These are phyloP conservation scores for Margaritifera margaritifera DNA, from an alignment of 2,888 invertebrate genomes.

Conservation along the genomic window DNA sequence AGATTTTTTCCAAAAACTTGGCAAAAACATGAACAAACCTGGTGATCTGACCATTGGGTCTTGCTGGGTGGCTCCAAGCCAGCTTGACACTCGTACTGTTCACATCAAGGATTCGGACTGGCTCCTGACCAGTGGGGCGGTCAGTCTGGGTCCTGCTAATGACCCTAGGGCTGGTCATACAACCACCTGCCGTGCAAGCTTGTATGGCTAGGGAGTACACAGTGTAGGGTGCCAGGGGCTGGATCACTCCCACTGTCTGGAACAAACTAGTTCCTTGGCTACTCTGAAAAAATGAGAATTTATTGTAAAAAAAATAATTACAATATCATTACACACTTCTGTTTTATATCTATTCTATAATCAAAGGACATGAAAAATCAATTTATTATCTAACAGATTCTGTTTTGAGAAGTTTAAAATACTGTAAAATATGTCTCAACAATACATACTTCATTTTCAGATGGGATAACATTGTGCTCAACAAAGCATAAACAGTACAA, in stretches of 20 bases:
- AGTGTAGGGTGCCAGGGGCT: conserved; percentile 51
- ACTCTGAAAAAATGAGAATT: conserved; percentile 24
- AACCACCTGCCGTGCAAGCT: conserved; percentile 64
- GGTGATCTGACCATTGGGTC: conserved; percentile 59
- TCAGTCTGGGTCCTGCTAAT: conserved; percentile 49
- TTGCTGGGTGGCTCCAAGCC: conserved; percentile 53
- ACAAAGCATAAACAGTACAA: no score
- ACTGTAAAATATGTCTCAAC: no score
- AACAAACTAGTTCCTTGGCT: conserved; percentile 41
- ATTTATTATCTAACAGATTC: no score
- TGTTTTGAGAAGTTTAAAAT: no score
- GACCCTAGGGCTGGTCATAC: conserved; percentile 52
- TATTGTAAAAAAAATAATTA: no score
- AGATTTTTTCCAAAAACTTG: no score
- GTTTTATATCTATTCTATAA: no score
- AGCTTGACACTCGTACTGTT: conserved; percentile 52
- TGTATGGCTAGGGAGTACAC: conserved; percentile 52
- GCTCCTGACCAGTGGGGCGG: conserved; percentile 55
- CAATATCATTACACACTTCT: no score
- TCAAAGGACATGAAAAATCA: no score
- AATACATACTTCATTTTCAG: no score
- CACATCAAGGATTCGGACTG: conserved; percentile 38
- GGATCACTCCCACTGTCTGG: conserved; percentile 49
- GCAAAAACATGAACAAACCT: conserved; percentile 40
- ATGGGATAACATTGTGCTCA: no score